Conservation (phyloP, 2,113 vertebrate species). For the human region GRCh38 chr5:63783501-63784000, state of each 20-base stretch:
- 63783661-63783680: not conserved
- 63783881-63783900: not conserved
- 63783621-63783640: not conserved
- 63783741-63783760: not conserved
- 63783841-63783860: not conserved
- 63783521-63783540: not conserved
- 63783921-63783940: not conserved
- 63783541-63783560: not conserved
- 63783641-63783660: not conserved
- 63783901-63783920: not conserved
- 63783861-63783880: not conserved
- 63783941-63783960: not conserved
- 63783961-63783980: not conserved
- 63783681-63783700: not conserved
- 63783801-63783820: not conserved
- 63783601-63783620: not conserved
- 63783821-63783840: not conserved
- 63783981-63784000: not conserved
- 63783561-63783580: not conserved
- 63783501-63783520: not conserved
- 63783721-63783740: not conserved
- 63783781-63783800: not conserved
- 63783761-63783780: not conserved
- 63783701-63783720: not conserved
- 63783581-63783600: not conserved